A percentile compares a stretch with the other conserved stretches of the same genome.
Conservation (phyloP, 1,140 invertebrate genomes). For the Cyclina sinensis region DNA sequence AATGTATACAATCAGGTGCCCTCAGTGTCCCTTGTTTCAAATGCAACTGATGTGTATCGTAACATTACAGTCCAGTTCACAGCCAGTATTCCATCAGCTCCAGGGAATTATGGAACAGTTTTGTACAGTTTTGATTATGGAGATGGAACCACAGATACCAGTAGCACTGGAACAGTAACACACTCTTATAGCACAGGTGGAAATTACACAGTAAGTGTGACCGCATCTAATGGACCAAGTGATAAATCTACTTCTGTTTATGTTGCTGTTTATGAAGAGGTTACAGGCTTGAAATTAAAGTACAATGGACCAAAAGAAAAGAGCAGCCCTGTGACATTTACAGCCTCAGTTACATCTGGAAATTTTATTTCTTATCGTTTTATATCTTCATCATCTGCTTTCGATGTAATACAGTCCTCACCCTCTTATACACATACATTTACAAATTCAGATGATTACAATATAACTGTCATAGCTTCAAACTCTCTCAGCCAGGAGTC, state of each 20-base stretch:
- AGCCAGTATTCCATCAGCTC: slow-evolving; percentile 18
- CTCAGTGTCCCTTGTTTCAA: not conserved
- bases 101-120: slow-evolving; percentile 30
- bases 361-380: slow-evolving; percentile 67
- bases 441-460: slow-evolving; percentile 54
- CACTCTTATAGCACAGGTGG: slow-evolving; percentile 54
- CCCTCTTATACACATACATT: slow-evolving; percentile 59
- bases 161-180: not conserved
- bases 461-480: slow-evolving; percentile 50
- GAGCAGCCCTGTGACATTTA: slow-evolving; percentile 64
- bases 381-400: slow-evolving; percentile 61
- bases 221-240: slow-evolving; percentile 60
- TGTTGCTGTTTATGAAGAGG: slow-evolving; percentile 57
- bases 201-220: slow-evolving; percentile 61
- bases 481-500: slow-evolving; percentile 63
- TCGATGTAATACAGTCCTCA: not conserved
- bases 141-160: not conserved
- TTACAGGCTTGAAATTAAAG: slow-evolving; percentile 50
- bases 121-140: slow-evolving; percentile 41
- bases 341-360: slow-evolving; percentile 38
- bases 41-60: not conserved
- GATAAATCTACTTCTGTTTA: not conserved
- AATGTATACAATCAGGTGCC: slow-evolving; percentile 51
- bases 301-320: slow-evolving; percentile 73
- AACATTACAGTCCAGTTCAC: not conserved